A percentile compares a stretch with the other conserved stretches of the same genome.
phyloP scores from a whole-genome alignment of 2,888 invertebrate genomes.

The Caenorhabditis zanzibari region DNA sequence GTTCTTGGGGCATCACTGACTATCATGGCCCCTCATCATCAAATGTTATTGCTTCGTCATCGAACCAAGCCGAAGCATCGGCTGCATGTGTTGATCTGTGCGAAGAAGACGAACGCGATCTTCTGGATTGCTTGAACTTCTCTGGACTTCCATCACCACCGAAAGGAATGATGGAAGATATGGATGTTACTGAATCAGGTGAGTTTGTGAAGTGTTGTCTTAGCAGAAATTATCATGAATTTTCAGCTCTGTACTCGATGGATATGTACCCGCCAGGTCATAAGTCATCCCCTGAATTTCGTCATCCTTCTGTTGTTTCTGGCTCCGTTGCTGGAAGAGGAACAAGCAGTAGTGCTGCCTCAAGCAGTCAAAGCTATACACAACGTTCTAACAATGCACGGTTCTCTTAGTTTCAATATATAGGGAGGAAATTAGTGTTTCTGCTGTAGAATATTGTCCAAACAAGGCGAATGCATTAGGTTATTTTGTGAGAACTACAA shows the following conservation, averaged over 20 bases:
- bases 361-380: slow-evolving; percentile 30
- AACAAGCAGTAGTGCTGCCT: background rate
- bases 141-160: slow-evolving; percentile 54
- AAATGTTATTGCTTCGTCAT: too few species aligned
- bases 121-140: slow-evolving; percentile 38
- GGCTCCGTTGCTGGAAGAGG: background rate
- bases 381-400: slow-evolving; percentile 31
- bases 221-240: background rate
- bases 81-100: slow-evolving; percentile 23
- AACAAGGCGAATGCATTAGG: too few species aligned
- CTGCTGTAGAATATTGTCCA: too few species aligned
- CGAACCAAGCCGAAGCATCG: background rate
- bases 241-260: slow-evolving; percentile 37
- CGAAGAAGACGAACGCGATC: slow-evolving; percentile 61
- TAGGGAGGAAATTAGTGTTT: too few species aligned
- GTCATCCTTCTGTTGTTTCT: background rate
- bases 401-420: background rate
- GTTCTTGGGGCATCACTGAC: background rate
- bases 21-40: too few species aligned
- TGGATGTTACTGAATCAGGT: slow-evolving; percentile 53
- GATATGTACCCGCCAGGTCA: slow-evolving; percentile 48
- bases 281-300: slow-evolving; percentile 2
- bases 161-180: slow-evolving; percentile 64
- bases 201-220: background rate
- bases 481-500: too few species aligned